Evolutionary conservation across 2,113 vertebrate genomes (phyloP).

Genomic region (Sinosuthora webbiana): DNA sequence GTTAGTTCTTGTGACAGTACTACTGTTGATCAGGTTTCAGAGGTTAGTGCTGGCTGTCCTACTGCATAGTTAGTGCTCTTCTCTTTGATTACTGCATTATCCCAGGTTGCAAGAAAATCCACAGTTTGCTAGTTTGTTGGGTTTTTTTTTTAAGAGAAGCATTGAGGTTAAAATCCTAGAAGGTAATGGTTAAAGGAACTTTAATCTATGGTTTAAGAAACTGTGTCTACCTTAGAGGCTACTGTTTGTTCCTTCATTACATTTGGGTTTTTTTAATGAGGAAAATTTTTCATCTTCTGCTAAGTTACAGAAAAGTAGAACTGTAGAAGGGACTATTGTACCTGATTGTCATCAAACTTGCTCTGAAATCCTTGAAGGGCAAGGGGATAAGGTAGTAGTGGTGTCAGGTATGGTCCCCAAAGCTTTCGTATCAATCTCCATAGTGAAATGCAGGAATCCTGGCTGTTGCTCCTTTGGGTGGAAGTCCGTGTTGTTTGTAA

Average conservation of each 20-base stretch:
- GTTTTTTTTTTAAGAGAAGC: neutral
- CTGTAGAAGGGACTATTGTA: neutral
- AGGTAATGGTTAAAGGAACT: neutral
- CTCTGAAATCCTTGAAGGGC: neutral
- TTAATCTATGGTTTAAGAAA: neutral
- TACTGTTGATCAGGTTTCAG: neutral
- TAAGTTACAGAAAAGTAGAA: neutral
- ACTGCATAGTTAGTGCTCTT: neutral
- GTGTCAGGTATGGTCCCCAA: neutral
- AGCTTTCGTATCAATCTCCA: neutral
- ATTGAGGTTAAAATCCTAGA: neutral
- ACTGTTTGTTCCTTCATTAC: neutral
- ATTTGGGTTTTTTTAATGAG: neutral
- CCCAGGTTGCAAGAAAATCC: neutral
- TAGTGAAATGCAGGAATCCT: neutral
- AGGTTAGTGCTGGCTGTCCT: neutral
- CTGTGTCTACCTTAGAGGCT: neutral
- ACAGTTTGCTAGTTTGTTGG: neutral
- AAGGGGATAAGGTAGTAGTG: neutral
- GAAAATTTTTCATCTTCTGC: neutral
- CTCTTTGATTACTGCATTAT: neutral
- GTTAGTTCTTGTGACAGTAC: neutral
- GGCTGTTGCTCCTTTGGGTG: neutral
- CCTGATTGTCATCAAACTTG: neutral
- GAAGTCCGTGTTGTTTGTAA: neutral